Conservation (phyloP, 92 coral and sea anemone genomes). For the Hydrozoanthus gracilis region DNA sequence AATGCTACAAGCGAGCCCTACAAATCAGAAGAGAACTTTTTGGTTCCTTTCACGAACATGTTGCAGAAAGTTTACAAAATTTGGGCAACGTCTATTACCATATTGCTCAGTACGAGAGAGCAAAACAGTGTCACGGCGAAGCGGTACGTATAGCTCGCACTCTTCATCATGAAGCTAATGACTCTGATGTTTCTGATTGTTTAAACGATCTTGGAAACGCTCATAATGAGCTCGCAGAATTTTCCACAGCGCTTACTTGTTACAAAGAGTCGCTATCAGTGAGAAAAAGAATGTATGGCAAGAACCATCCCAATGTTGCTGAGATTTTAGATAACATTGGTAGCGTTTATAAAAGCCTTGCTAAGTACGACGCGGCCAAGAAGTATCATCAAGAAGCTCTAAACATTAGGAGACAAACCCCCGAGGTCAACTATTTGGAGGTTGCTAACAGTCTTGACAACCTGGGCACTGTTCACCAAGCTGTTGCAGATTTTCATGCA, state of each 20-base stretch:
- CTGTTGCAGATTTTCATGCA: constrained; percentile 41
- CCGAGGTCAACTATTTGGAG: constrained; percentile 9
- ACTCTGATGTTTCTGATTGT: constrained; percentile 14
- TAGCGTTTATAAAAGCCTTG: constrained; percentile 38
- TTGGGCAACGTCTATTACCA: constrained; percentile 35
- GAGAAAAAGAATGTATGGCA: constrained; percentile 11
- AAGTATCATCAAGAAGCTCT: constrained; percentile 22
- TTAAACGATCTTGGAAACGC: constrained; percentile 39
- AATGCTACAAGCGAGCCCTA: constrained; percentile 17
- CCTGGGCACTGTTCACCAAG: constrained; percentile 46
- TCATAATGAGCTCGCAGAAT: constrained; percentile 35
- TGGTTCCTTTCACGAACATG: constrained; percentile 31
- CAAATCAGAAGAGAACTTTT: neutral
- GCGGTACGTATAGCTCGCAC: constrained; percentile 28
- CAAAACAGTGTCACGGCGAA: constrained; percentile 36
- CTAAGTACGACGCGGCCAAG: constrained; percentile 39
- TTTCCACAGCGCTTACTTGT: neutral
- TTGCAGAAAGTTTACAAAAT: constrained; percentile 53
- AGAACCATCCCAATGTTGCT: constrained; percentile 32
- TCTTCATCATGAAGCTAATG: neutral
- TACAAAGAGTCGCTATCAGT: constrained; percentile 33
- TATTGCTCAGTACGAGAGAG: constrained; percentile 19
- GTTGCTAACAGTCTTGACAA: constrained; percentile 45
- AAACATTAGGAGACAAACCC: constrained; percentile 12
- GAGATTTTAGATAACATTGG: constrained; percentile 43